Conservation (phyloP, 2,888 invertebrate genomes). For the Agrotis clavis region DNA sequence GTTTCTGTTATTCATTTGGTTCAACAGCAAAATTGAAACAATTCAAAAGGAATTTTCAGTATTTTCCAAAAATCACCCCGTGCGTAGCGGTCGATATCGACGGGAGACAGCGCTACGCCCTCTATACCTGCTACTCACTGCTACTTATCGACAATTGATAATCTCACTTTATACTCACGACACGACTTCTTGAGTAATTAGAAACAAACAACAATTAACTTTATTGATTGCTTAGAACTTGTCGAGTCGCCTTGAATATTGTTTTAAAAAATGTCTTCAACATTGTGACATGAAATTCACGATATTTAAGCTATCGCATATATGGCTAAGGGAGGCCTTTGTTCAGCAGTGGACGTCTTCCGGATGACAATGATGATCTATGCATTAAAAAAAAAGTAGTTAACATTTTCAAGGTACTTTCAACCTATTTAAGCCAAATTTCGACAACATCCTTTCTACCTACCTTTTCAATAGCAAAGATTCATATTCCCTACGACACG, state of each 20-base stretch:
- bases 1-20: fast-evolving
- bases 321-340: too few relatives aligned
- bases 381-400: too few relatives aligned
- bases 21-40: background rate
- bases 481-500: constrained; percentile 55
- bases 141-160: constrained; percentile 77
- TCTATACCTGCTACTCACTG: constrained; percentile 70
- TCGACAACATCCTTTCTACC: background rate
- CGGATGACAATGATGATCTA: too few relatives aligned
- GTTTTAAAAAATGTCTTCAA: background rate
- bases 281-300: background rate
- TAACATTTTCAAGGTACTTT: too few relatives aligned
- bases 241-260: too few relatives aligned
- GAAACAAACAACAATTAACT: constrained; percentile 38
- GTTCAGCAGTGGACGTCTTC: too few relatives aligned
- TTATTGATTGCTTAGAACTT: background rate
- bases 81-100: constrained; percentile 72
- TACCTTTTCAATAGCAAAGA: background rate
- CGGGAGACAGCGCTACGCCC: constrained; percentile 84
- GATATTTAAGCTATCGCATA: background rate
- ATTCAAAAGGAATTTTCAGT: constrained; percentile 19
- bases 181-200: constrained; percentile 56
- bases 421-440: background rate
- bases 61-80: constrained; percentile 68
- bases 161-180: constrained; percentile 66